Evolutionary conservation across 2,113 vertebrate genomes (phyloP).

Genomic region (Poeciliopsis turrubarensis): DNA sequence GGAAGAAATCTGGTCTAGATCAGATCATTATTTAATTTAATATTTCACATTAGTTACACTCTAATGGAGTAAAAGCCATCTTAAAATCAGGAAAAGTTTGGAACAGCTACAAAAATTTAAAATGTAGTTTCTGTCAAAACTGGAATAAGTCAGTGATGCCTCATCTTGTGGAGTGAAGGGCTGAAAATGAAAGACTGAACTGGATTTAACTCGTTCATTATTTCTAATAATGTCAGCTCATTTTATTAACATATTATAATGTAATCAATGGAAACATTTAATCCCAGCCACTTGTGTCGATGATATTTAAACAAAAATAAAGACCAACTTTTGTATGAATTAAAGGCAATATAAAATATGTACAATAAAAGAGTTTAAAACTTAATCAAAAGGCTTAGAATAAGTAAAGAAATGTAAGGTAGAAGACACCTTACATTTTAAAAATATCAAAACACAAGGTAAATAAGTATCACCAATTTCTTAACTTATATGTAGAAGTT

Average conservation of each 20-base stretch:
- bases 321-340: too few species aligned
- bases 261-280: too few species aligned
- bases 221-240: too few species aligned
- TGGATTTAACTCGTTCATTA: too few species aligned
- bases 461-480: background rate
- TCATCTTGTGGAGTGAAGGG: background rate
- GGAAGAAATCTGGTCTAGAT: too few species aligned
- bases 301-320: too few species aligned
- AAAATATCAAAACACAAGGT: background rate
- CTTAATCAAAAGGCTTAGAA: background rate
- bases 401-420: background rate
- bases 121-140: background rate
- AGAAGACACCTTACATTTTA: background rate
- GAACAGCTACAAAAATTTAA: background rate
- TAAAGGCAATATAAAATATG: background rate
- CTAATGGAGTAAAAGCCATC: background rate
- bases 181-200: background rate
- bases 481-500: too few species aligned
- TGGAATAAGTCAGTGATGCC: background rate
- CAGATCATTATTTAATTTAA: background rate
- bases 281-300: too few species aligned
- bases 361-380: background rate
- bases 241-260: too few species aligned
- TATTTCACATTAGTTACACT: background rate
- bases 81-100: background rate